Percentiles rank a stretch among this genome's conserved stretches.
Evolutionary conservation across 2,113 vertebrate species (phyloP).

Genomic region (Atherinomorus stipes): DNA sequence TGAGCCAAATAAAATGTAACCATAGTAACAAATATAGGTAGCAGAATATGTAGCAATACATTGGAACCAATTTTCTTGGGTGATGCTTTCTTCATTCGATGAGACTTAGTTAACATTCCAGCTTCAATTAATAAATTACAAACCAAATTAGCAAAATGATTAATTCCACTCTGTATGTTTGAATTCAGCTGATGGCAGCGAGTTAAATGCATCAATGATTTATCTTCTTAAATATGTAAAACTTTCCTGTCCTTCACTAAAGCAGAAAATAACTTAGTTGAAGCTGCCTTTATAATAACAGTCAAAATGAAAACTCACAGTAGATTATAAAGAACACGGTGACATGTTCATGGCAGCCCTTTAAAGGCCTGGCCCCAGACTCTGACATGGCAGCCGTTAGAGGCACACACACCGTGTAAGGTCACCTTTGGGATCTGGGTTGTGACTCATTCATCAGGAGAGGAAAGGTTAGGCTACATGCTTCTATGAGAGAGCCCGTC

Average conservation of each 20-base stretch:
- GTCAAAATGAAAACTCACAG: too few species aligned
- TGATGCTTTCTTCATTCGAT: background rate
- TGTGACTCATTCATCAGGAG: constrained; percentile 65
- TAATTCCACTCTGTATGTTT: too few species aligned
- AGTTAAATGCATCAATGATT: background rate
- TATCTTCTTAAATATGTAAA: background rate
- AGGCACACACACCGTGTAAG: constrained; percentile 6
- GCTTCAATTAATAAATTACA: background rate
- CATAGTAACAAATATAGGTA: too few species aligned
- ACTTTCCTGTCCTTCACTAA: background rate
- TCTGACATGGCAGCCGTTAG: background rate
- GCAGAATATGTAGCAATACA: background rate
- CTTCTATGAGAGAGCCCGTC: constrained; percentile 61
- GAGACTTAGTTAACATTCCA: background rate
- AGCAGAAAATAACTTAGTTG: background rate
- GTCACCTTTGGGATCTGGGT: constrained; percentile 52
- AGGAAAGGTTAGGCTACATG: constrained; percentile 61
- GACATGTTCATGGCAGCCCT: background rate
- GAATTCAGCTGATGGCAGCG: too few species aligned
- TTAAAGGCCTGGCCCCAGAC: background rate
- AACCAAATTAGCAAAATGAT: background rate
- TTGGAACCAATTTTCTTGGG: background rate
- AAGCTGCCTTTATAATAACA: background rate
- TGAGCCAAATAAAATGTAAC: too few species aligned
- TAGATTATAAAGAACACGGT: background rate